Base-by-base conservation (phyloP, 1,140 invertebrate species). In the Drepana arcuata region DNA sequence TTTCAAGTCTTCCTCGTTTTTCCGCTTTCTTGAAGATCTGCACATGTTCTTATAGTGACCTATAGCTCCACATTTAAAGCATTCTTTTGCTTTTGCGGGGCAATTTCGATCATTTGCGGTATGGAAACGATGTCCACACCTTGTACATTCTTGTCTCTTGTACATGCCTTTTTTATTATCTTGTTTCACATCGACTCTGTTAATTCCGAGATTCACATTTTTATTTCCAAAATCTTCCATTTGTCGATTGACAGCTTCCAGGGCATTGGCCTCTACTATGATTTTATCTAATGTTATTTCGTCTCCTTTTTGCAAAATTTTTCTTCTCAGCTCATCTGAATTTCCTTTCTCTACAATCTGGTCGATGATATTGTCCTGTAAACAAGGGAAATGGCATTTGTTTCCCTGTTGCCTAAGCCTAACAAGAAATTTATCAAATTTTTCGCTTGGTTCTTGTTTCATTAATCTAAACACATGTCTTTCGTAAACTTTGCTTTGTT, bases 401-500 rank as follows among this genome's bases (percentile, higher is more conserved):
- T 13, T 26, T n/a, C 51, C 51, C 37, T 59, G 55, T 16, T 48
- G 27, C 25, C 47, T 25, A 0, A 50, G 21, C 10, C 34, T 33
- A 4, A 59, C 7, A 1, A 54, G 0, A 29, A 45, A 55, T 14
- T 55, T 55, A 7, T 55, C 44, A 23, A 59, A 55, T 16, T 36
- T 59, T 13, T 59, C 51, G 0, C 18, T 16, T 16, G 37, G 14
- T 11, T 56, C 53, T 21, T 52, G 48, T 28, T 42, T 41, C 1
- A 52, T 5, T 16, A 43, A 23, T 25, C 43, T 33, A 33, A 52
- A 52, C 11, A 44, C n/a, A 30, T 56, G 42, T 16, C 43, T 15
- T 23, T 51, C 52, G 13, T 38, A 56, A 7, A 49, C 12, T 25
- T 47, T 48, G 30, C 41, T 57, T 29, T 62, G 51, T 18, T 66